Evolutionary conservation across 2,797 vertebrate genomes (phyloP).

Genomic region (Allobates femoralis): DNA sequence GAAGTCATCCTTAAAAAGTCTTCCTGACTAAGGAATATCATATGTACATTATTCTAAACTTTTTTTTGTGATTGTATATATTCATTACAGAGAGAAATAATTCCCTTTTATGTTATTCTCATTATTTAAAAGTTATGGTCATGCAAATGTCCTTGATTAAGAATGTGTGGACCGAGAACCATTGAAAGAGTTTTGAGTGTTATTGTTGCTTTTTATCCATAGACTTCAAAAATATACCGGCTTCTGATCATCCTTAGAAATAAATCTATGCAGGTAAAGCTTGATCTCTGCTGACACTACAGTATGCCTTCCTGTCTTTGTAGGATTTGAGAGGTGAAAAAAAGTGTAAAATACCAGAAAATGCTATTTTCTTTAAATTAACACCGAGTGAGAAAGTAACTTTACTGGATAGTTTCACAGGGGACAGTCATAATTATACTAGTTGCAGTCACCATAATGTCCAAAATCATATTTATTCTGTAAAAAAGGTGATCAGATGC

Average conservation of each 20-base stretch:
- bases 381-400: not conserved
- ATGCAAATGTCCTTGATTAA: not conserved
- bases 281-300: not conserved
- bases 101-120: not conserved
- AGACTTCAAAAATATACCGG: not conserved
- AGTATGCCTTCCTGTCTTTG: not conserved
- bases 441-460: not conserved
- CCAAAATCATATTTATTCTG: not conserved
- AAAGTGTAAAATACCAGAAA: not conserved
- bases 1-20: not conserved
- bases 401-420: not conserved
- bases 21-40: not conserved
- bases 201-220: not conserved
- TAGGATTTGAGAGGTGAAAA: not conserved
- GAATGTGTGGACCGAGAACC: not conserved
- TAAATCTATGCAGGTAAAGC: not conserved
- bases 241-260: not conserved
- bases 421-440: not conserved
- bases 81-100: slow-evolving; percentile 2
- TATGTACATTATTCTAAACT: not conserved
- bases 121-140: not conserved
- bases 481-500: not conserved
- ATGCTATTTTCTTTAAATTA: not conserved
- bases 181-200: not conserved
- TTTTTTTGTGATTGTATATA: not conserved